Evolutionary conservation across 2,888 invertebrate species (phyloP).

Genomic region (Colletes collaris): DNA sequence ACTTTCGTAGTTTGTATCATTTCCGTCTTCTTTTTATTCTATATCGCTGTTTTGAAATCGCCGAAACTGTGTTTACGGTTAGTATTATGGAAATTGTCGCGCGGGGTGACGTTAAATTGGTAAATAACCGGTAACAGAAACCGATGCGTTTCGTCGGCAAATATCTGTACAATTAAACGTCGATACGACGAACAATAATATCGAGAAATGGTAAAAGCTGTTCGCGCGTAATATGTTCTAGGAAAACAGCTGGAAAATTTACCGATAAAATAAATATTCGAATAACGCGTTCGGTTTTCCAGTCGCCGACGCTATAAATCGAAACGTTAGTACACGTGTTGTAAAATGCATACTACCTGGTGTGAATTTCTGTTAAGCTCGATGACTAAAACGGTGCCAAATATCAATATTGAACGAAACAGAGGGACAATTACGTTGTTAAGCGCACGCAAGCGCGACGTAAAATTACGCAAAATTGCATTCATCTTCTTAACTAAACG

Average conservation of each 20-base stretch:
- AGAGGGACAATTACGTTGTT: background rate
- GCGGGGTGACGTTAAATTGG: background rate
- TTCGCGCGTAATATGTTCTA: background rate
- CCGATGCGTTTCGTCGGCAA: background rate
- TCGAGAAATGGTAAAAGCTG: constrained; percentile 1
- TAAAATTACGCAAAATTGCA: constrained; percentile 4
- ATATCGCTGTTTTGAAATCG: background rate
- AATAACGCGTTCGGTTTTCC: background rate
- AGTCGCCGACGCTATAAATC: background rate
- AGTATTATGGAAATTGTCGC: constrained; percentile 14
- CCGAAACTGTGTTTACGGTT: constrained; percentile 5
- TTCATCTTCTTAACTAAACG: constrained; percentile 9
- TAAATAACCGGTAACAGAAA: constrained; percentile 8
- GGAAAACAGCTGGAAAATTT: constrained; percentile 1
- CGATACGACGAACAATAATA: constrained; percentile 6
- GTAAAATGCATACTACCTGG: background rate
- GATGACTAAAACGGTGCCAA: constrained; percentile 20
- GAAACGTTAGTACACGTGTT: background rate
- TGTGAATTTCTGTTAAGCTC: background rate
- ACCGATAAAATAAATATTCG: background rate
- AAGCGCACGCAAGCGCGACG: no score
- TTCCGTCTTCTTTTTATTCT: background rate
- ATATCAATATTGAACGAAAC: constrained; percentile 8
- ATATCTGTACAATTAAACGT: constrained; percentile 29
- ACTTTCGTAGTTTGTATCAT: background rate